Conservation (phyloP, 1,140 invertebrate genomes). For the Teleopsis dalmanni region DNA sequence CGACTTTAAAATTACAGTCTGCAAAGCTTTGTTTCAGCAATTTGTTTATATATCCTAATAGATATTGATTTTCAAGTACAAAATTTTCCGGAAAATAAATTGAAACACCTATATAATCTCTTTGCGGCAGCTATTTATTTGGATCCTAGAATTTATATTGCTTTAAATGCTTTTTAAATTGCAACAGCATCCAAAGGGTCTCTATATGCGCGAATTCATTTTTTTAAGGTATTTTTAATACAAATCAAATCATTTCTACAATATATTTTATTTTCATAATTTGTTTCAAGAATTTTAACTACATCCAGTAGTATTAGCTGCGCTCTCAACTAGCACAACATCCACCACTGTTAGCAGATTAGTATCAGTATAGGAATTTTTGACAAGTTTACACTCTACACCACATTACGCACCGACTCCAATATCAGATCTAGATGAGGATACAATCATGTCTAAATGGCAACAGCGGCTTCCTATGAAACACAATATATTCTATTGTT, state of each 20-base stretch:
- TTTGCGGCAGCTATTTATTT: conserved; percentile 1
- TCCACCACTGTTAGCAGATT: not conserved
- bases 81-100: not conserved
- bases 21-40: not conserved
- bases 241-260: not conserved
- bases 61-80: not conserved
- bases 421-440: not conserved
- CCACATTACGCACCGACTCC: not conserved
- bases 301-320: not conserved
- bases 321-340: too few species aligned
- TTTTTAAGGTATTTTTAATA: not conserved
- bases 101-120: not conserved
- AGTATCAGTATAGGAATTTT: not conserved
- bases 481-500: conserved; percentile 1
- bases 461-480: not conserved
- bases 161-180: not conserved
- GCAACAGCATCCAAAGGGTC: not conserved
- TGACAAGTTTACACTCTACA: conserved; percentile 6
- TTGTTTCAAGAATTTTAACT: not conserved
- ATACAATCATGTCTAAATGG: not conserved
- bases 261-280: not conserved
- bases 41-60: not conserved
- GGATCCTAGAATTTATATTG: not conserved
- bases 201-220: not conserved
- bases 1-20: not conserved